Conservation (phyloP, 2,797 vertebrate genomes). For the Leptoclinus maculatus region DNA sequence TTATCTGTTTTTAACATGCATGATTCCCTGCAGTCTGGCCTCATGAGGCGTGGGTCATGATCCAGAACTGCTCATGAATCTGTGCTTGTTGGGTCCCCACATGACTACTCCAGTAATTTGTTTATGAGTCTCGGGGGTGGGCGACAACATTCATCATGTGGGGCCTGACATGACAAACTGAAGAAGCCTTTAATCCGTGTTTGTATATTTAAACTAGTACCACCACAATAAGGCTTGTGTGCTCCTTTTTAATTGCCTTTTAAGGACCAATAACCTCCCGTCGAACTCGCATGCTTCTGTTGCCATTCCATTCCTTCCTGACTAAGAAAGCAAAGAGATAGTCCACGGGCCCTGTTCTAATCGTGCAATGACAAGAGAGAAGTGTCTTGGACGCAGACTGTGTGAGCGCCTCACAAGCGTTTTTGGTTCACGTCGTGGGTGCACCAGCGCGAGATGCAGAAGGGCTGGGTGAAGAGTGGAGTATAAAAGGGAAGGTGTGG, state of each 20-base stretch:
- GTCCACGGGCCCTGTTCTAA: neutral
- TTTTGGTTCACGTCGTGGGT: neutral
- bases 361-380: neutral
- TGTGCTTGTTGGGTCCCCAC: constrained; percentile 18
- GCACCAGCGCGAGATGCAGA: neutral
- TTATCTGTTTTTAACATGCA: constrained; percentile 66
- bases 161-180: constrained; percentile 13
- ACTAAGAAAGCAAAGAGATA: neutral
- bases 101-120: constrained; percentile 45
- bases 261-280: neutral
- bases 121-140: constrained; percentile 19
- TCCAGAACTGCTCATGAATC: constrained; percentile 23
- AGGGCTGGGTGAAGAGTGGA: neutral
- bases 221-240: neutral
- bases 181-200: constrained; percentile 26
- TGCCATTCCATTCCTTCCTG: neutral
- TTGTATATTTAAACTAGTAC: constrained; percentile 23
- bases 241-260: neutral
- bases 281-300: neutral
- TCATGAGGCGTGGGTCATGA: constrained; percentile 38
- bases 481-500: neutral
- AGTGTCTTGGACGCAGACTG: neutral
- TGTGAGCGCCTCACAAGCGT: neutral
- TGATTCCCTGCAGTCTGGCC: constrained; percentile 52
- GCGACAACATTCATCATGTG: constrained; percentile 22